Evolutionary conservation across 2,797 vertebrate species (phyloP).

Genomic region (Acanthopagrus latus): DNA sequence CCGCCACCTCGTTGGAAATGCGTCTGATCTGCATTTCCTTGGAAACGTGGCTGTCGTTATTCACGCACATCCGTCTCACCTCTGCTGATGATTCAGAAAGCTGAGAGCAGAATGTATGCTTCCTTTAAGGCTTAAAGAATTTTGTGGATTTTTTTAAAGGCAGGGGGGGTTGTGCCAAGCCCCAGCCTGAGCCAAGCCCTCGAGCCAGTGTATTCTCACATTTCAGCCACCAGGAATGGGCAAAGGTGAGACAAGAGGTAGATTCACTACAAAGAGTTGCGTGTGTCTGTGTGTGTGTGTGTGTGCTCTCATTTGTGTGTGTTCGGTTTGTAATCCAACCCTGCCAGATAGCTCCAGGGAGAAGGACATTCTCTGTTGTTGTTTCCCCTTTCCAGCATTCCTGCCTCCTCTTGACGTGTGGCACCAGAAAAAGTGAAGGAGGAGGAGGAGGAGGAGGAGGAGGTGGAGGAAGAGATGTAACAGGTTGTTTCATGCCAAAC

Average conservation of each 20-base stretch:
- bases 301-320: conserved; percentile 56
- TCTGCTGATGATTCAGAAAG: conserved; percentile 29
- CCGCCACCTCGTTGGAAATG: too few species aligned
- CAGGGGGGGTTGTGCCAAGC: conserved; percentile 53
- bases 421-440: conserved; percentile 63
- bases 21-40: too few species aligned
- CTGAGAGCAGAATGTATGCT: conserved; percentile 41
- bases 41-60: conserved; percentile 1
- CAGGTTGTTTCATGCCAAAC: conserved; percentile 75
- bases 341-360: conserved; percentile 77
- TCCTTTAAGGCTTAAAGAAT: conserved; percentile 59
- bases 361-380: conserved; percentile 79
- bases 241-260: conserved; percentile 78
- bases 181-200: conserved; percentile 63
- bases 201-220: conserved; percentile 63
- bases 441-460: conserved; percentile 40
- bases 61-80: conserved; percentile 1
- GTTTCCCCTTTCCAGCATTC: conserved; percentile 78
- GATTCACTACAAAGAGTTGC: conserved; percentile 68
- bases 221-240: conserved; percentile 75
- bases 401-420: conserved; percentile 77
- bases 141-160: conserved; percentile 49
- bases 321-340: conserved; percentile 72
- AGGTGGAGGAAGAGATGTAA: conserved; percentile 53
- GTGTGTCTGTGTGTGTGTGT: conserved; percentile 46